Percentiles rank a stretch among this genome's conserved stretches.
Conservation (phyloP, 1,140 invertebrate species). For the Euglossa dilemma region DNA sequence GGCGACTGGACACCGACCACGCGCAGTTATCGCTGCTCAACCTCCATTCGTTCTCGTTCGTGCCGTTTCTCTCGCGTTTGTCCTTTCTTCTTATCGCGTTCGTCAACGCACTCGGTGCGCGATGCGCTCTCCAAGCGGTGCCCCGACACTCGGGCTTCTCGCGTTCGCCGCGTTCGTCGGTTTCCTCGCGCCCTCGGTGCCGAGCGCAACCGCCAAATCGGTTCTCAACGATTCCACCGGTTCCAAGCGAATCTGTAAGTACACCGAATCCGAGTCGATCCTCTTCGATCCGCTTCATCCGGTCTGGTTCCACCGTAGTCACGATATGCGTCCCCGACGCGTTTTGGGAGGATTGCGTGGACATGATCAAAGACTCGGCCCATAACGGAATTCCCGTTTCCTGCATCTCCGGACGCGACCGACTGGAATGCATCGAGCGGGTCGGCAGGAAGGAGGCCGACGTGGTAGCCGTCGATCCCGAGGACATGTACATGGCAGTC, state of each 20-base stretch:
- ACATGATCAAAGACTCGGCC: conserved; percentile 86
- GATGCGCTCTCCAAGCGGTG: neutral
- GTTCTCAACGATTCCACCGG: no score
- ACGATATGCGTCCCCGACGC: conserved; percentile 88
- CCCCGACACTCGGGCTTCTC: neutral
- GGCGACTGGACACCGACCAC: neutral
- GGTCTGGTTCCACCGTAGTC: conserved; percentile 79
- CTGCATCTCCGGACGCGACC: conserved; percentile 87
- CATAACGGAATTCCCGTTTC: conserved; percentile 85
- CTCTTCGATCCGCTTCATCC: neutral
- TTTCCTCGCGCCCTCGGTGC: no score
- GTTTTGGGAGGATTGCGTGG: conserved; percentile 84
- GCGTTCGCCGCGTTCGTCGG: neutral
- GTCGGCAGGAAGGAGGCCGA: conserved; percentile 90
- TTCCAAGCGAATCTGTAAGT: conserved; percentile 52
- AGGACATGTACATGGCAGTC: conserved; percentile 92
- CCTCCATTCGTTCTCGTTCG: no score
- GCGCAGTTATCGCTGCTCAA: neutral
- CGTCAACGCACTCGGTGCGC: no score
- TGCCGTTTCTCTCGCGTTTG: neutral
- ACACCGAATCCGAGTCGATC: neutral
- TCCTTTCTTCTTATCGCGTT: neutral
- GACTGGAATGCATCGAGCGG: conserved; percentile 88
- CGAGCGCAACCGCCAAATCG: neutral
- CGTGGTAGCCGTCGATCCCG: conserved; percentile 90